phyloP scores from a whole-genome alignment of 2,113 vertebrate species.

The Gasterosteus aculeatus region DNA sequence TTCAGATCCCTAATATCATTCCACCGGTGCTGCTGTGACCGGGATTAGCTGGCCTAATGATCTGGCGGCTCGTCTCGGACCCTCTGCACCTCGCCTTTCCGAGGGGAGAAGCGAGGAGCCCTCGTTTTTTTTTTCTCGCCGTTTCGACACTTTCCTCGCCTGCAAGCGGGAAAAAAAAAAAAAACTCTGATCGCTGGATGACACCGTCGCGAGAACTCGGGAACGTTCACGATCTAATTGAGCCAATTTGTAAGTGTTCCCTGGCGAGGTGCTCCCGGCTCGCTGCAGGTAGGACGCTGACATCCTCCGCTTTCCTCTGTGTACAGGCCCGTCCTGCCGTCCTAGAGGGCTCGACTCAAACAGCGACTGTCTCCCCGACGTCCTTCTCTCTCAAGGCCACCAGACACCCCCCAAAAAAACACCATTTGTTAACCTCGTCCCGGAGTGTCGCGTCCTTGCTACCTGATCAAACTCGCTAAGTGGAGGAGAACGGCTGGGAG shows the following conservation, averaged over 20 bases:
- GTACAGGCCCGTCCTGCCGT: constrained; percentile 7
- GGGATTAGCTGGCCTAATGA: constrained; percentile 81
- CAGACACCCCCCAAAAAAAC: constrained; percentile 49
- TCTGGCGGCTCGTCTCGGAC: constrained; percentile 65
- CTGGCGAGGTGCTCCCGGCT: constrained; percentile 48
- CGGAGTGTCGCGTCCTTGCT: constrained; percentile 58
- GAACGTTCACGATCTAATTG: constrained; percentile 64
- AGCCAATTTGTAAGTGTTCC: constrained; percentile 68
- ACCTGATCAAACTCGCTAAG: constrained; percentile 63
- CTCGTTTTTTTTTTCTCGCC: constrained; percentile 34
- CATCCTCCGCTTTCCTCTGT: constrained; percentile 26
- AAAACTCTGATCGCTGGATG: constrained; percentile 38
- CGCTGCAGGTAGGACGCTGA: constrained; percentile 36
- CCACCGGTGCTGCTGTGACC: constrained; percentile 71
- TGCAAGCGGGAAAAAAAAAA: too few species aligned
- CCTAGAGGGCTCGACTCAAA: constrained; percentile 21
- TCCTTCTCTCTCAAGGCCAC: constrained; percentile 58
- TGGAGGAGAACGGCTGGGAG: constrained; percentile 45
- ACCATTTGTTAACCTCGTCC: constrained; percentile 69
- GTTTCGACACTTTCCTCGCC: neutral
- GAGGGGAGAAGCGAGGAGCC: constrained; percentile 47
- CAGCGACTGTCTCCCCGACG: constrained; percentile 43
- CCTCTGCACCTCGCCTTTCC: constrained; percentile 53
- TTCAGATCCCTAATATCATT: constrained; percentile 83
- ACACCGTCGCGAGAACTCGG: constrained; percentile 30